Percentiles rank a stretch among this genome's conserved stretches.
Evolutionary conservation across 2,113 vertebrate genomes (phyloP).

Genomic region (Rutilus rutilus): DNA sequence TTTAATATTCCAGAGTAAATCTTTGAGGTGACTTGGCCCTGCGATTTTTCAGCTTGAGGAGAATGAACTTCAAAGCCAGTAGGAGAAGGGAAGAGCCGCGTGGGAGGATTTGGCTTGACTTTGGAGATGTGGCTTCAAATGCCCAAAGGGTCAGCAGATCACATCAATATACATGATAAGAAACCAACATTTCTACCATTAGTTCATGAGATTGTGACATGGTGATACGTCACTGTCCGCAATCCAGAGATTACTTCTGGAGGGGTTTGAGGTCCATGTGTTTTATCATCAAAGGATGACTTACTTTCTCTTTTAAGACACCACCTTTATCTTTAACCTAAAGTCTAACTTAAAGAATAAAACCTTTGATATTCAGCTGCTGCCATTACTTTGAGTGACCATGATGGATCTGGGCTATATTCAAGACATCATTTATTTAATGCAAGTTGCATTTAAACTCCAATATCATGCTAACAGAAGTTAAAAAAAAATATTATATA

Average conservation of each 20-base stretch:
- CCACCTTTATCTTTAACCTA: slow-evolving; percentile 38
- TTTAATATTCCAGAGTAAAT: background rate
- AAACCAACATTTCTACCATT: slow-evolving; percentile 49
- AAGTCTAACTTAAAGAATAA: background rate
- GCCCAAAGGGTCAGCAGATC: slow-evolving; percentile 56
- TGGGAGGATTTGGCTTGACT: slow-evolving; percentile 27
- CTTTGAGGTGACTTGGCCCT: background rate
- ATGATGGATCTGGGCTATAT: background rate
- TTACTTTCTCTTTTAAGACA: slow-evolving; percentile 51
- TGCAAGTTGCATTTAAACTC: background rate
- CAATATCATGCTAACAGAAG: background rate
- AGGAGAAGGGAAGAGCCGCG: background rate
- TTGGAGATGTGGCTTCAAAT: slow-evolving; percentile 42
- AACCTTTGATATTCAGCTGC: slow-evolving; percentile 30
- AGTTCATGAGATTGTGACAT: slow-evolving; percentile 44
- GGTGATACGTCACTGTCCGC: slow-evolving; percentile 58
- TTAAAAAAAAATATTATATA: background rate
- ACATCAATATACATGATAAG: slow-evolving; percentile 58
- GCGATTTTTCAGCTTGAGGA: slow-evolving; percentile 14
- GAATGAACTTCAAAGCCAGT: slow-evolving; percentile 49
- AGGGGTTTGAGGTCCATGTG: slow-evolving; percentile 35
- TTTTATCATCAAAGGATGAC: slow-evolving; percentile 60
- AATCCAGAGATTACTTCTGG: slow-evolving; percentile 47
- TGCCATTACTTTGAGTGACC: background rate
- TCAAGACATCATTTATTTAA: background rate